Base-by-base conservation (phyloP, 2,888 invertebrate species). In the Cryptosula pallasiana region DNA sequence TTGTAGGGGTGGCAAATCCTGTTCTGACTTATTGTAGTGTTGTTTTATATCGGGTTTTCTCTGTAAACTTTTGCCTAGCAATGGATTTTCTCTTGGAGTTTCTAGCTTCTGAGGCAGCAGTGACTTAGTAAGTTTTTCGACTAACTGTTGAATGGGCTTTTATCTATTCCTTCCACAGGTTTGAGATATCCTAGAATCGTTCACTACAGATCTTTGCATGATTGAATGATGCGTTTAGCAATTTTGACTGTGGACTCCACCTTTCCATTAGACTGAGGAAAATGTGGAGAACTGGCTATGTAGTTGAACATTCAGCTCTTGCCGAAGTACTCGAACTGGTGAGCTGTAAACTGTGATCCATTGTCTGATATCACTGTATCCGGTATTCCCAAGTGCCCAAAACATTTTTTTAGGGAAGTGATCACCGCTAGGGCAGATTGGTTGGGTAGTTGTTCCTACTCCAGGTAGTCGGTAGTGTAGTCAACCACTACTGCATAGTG, bases 211-310 rank as follows among this genome's bases (percentile, higher is more conserved):
- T 57, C 57, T n/a, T 5, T 5, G 57, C 57, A 57, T 23, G 9
- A 13, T 5, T 23, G 57, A 5, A 76, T 27, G 23, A 76, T 73
- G 3, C 54, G 1, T 55, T 75, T 75, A 0, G 73, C 72, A 32
- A 72, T 75, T 55, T 74, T 73, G 0, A 77, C 76, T 0, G 45
- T 75, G 16, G 73, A 72, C 36, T 75, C 75, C 1, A 73, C 74
- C 55, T 73, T 73, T 0, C 75, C 75, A 55, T 75, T 75, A 13
- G 73, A 55, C 70, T 73, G 72, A 0, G 73, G 74, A 25, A 73
- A 71, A 63, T 74, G 71, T 0, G 74, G 74, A 57, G 63, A 71
- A 0, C 71, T 69, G n/a, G 63, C 55, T 13, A 54, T 35, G 25
- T 70, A 72, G 0, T 13, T 34, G 54, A 75, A 71, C 2, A 71